These are phyloP conservation scores for Anguilla anguilla DNA, from an alignment of 2,797 vertebrate genomes.

Conservation along the genomic window DNA sequence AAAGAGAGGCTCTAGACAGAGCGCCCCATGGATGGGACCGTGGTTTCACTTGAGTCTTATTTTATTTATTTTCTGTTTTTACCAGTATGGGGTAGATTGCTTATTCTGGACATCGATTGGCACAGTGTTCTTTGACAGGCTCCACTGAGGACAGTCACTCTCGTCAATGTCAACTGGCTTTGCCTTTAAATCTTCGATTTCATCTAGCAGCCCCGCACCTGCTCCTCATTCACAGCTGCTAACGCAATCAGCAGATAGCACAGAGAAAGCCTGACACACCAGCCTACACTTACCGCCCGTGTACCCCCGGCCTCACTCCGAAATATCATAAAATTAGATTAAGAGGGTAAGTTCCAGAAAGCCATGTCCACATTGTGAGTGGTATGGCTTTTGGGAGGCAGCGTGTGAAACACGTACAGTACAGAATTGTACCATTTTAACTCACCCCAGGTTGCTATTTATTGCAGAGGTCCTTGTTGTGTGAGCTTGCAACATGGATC, in stretches of 20 bases:
- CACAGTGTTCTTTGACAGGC: neutral
- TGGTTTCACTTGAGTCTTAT: neutral
- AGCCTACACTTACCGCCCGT: neutral
- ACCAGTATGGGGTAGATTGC: constrained; percentile 2
- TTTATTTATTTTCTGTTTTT: neutral
- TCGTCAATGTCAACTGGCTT: neutral
- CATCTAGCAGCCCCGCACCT: neutral
- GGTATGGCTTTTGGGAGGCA: neutral
- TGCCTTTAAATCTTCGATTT: constrained; percentile 2
- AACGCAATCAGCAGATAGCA: neutral
- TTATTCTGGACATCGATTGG: neutral
- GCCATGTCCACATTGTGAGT: neutral
- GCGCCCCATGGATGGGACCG: neutral
- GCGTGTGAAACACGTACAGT: neutral
- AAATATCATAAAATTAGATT: constrained; percentile 9
- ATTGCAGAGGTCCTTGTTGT: neutral
- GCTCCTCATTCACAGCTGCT: constrained; percentile 16
- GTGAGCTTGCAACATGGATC: neutral
- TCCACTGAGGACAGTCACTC: neutral
- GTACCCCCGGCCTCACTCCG: neutral
- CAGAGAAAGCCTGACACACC: neutral
- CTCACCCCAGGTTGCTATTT: neutral
- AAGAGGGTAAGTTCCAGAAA: neutral
- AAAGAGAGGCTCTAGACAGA: neutral
- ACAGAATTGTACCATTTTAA: neutral